These are phyloP conservation scores for Caracal caracal DNA, from an alignment of 2,113 vertebrate genomes.

Conservation along the genomic window DNA sequence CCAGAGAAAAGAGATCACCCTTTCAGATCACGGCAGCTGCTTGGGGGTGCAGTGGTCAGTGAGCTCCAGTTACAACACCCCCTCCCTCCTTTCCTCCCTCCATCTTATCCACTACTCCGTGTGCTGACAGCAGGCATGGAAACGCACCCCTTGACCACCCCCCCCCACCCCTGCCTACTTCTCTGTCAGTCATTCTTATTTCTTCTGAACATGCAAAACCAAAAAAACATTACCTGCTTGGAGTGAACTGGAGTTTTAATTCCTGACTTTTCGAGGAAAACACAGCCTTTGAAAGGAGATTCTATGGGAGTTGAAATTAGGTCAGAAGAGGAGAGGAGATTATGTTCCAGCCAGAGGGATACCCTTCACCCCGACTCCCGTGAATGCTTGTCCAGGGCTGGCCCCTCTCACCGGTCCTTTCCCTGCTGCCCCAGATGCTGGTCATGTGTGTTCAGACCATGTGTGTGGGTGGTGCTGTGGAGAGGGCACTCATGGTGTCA, in stretches of 20 bases:
- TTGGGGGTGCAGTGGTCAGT: neutral
- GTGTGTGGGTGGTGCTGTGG: neutral
- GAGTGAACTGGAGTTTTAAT: constrained; percentile 34
- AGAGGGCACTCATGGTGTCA: neutral
- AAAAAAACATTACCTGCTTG: constrained; percentile 2
- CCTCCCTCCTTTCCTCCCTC: too few species aligned
- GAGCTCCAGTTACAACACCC: neutral
- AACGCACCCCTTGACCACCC: neutral
- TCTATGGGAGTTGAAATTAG: neutral
- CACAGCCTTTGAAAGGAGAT: neutral
- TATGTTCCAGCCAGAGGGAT: neutral
- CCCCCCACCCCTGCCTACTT: rapidly evolving
- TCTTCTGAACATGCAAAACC: neutral
- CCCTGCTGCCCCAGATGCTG: neutral
- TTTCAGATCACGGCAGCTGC: neutral
- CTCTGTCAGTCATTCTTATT: neutral
- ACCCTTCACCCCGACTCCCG: neutral
- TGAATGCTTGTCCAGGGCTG: too few species aligned
- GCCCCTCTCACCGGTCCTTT: neutral
- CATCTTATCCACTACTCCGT: rapidly evolving
- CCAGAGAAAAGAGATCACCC: neutral
- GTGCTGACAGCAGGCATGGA: neutral
- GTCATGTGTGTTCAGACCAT: neutral
- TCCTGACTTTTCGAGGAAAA: constrained; percentile 26
- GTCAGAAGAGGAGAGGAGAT: neutral